Conservation (phyloP, 2,113 vertebrate genomes). For the Meles meles region DNA sequence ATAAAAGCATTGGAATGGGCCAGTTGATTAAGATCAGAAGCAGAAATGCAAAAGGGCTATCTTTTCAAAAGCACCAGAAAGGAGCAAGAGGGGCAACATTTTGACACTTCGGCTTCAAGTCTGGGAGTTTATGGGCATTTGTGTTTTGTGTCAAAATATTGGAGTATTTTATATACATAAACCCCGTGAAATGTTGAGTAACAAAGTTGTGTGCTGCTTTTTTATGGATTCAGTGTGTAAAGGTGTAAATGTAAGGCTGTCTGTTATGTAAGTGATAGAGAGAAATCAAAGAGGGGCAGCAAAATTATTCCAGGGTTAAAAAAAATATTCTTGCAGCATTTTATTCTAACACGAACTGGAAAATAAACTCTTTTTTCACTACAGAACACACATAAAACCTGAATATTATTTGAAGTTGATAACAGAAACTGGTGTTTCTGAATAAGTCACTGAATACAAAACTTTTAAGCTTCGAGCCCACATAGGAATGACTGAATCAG, state of each 20-base stretch:
- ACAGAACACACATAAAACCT: not conserved
- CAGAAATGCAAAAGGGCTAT: not conserved
- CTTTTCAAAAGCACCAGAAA: not conserved
- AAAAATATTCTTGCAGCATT: not conserved
- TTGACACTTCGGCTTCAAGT: not conserved
- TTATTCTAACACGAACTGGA: constrained; percentile 19
- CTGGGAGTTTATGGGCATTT: not conserved
- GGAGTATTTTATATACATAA: not conserved
- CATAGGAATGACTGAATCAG: constrained; percentile 16
- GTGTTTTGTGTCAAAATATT: not conserved
- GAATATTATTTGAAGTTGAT: not conserved
- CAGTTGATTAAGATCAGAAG: not conserved
- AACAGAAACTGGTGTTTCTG: constrained; percentile 28
- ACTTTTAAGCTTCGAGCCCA: not conserved
- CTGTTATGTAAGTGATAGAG: not conserved
- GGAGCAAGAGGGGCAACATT: not conserved
- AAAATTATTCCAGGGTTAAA: not conserved
- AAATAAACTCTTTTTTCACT: not conserved
- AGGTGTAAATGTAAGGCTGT: not conserved
- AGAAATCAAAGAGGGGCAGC: not conserved
- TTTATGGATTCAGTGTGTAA: not conserved
- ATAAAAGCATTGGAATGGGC: not conserved
- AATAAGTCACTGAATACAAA: not conserved
- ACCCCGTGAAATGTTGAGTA: not conserved
- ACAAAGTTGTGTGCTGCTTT: not conserved